Percentiles rank a stretch among this genome's conserved stretches.
Conservation (phyloP, 2,888 invertebrate genomes). For the Pollenia angustigena region DNA sequence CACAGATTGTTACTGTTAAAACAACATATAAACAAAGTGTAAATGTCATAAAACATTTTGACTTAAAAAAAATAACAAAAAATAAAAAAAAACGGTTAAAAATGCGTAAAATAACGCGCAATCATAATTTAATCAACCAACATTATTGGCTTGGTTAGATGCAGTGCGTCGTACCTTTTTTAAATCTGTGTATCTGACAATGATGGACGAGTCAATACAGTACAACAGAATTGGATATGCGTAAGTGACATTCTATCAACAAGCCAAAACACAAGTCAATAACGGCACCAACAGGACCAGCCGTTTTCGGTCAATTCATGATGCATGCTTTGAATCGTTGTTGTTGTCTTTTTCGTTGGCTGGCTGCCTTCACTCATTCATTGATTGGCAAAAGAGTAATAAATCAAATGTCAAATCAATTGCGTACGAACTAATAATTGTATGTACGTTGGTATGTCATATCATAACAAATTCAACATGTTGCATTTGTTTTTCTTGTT, state of each 20-base stretch:
- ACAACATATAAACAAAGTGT: conserved; percentile 67
- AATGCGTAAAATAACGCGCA: conserved; percentile 69
- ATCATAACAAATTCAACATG: conserved; percentile 25
- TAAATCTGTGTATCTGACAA: conserved; percentile 12
- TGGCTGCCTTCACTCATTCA: conserved; percentile 52
- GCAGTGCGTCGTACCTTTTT: conserved; percentile 14
- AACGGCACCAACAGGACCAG: not conserved
- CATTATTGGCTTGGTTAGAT: not conserved
- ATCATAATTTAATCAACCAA: conserved; percentile 53
- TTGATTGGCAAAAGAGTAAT: conserved; percentile 67
- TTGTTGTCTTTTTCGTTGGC: conserved; percentile 10
- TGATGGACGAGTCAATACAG: conserved; percentile 50
- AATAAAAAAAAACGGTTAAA: conserved; percentile 18
- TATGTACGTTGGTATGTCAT: not conserved
- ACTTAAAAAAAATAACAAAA: conserved; percentile 14
- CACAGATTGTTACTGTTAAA: conserved; percentile 33
- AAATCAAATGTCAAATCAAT: conserved; percentile 71
- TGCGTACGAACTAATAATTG: conserved; percentile 46
- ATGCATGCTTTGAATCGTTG: conserved; percentile 15
- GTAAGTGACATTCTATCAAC: conserved; percentile 38
- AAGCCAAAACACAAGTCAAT: conserved; percentile 14
- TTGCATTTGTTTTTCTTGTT: conserved; percentile 34
- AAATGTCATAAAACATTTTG: conserved; percentile 70
- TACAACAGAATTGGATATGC: not conserved
- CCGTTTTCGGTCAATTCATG: not conserved